Evolutionary conservation across 2,888 invertebrate genomes (phyloP).

Genomic region (Cantharis rufa): DNA sequence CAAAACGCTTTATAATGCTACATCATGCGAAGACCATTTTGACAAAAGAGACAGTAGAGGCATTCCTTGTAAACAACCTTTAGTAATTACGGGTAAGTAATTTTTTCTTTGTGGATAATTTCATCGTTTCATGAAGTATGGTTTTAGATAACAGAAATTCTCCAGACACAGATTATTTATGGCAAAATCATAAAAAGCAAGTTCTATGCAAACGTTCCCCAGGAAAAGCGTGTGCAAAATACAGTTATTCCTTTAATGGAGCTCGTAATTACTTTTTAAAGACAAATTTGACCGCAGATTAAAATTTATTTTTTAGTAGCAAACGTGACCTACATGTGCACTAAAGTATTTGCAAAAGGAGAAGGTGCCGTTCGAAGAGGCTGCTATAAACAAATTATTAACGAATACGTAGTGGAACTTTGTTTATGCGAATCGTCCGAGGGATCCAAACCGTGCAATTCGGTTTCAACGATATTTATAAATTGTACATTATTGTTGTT

Average conservation of each 20-base stretch:
- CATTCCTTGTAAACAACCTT: constrained; percentile 66
- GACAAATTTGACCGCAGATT: neutral
- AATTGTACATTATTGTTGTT: neutral
- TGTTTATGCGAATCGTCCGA: constrained; percentile 58
- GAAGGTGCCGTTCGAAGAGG: constrained; percentile 60
- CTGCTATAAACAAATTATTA: constrained; percentile 60
- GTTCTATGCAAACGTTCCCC: constrained; percentile 63
- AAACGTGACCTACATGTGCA: constrained; percentile 73
- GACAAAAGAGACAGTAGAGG: constrained; percentile 43
- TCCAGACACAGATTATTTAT: constrained; percentile 66
- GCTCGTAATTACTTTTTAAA: constrained; percentile 55
- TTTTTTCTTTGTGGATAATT: neutral
- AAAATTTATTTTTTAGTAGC: constrained; percentile 59
- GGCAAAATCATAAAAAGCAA: constrained; percentile 59
- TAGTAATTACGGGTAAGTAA: constrained; percentile 66
- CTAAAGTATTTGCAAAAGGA: constrained; percentile 60
- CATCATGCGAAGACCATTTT: constrained; percentile 44
- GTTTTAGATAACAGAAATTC: constrained; percentile 63
- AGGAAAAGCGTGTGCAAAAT: constrained; percentile 69
- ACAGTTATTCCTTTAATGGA: constrained; percentile 66
- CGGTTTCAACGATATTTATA: neutral
- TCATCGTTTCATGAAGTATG: neutral
- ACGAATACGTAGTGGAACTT: constrained; percentile 58
- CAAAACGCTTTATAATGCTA: constrained; percentile 58
- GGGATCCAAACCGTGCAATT: constrained; percentile 58